phyloP scores from a whole-genome alignment of 2,113 vertebrate species.

The Sakesphorus luctuosus region DNA sequence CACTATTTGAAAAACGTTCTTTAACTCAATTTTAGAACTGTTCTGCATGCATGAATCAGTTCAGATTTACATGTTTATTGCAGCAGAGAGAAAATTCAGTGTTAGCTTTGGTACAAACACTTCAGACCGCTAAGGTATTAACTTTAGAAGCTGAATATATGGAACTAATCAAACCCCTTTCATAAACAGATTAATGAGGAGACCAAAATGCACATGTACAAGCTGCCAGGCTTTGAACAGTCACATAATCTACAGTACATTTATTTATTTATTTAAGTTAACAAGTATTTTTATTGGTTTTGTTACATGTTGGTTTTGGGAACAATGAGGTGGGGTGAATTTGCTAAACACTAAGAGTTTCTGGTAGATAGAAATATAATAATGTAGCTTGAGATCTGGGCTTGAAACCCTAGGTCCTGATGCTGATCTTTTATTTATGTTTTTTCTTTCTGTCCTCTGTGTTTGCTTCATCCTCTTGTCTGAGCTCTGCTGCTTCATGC shows the following conservation, averaged over 20 bases:
- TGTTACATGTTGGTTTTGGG: neutral
- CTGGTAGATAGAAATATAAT: neutral
- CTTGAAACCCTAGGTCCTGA: neutral
- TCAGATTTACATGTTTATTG: slow-evolving; percentile 44
- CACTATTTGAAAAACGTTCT: neutral
- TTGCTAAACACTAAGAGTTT: neutral
- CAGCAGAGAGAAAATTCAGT: slow-evolving; percentile 1
- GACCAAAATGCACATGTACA: slow-evolving; percentile 21
- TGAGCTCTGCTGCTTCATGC: neutral
- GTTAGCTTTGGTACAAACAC: neutral
- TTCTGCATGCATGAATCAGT: slow-evolving; percentile 8
- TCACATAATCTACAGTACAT: neutral
- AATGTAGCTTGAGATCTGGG: neutral
- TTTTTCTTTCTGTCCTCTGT: neutral
- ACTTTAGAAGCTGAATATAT: slow-evolving; percentile 33
- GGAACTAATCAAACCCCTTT: slow-evolving; percentile 46
- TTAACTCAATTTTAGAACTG: slow-evolving; percentile 13
- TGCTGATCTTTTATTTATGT: neutral
- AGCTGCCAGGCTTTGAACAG: slow-evolving; percentile 25
- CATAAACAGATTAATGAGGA: slow-evolving; percentile 57
- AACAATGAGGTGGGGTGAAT: neutral
- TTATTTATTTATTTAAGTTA: slow-evolving; percentile 55
- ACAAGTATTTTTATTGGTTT: slow-evolving; percentile 47
- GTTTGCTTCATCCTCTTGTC: neutral
- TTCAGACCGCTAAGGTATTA: slow-evolving; percentile 4